Evolutionary conservation across 2,113 vertebrate species (phyloP).

Genomic region (Orycteropus afer): DNA sequence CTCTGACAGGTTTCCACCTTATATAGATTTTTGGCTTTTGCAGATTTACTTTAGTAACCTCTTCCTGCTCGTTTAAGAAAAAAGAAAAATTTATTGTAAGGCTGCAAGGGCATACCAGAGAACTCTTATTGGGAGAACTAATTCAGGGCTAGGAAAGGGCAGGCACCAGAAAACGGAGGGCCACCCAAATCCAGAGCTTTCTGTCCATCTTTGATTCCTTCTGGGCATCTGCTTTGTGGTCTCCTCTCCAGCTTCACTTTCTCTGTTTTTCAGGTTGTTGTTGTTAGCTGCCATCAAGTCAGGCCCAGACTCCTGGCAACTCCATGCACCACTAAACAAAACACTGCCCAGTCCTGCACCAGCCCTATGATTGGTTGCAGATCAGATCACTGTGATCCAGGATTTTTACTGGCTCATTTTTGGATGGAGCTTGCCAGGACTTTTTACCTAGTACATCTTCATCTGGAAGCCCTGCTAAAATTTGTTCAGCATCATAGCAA

Average conservation of each 20-base stretch:
- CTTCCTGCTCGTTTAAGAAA: neutral
- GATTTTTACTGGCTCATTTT: neutral
- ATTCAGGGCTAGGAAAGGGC: neutral
- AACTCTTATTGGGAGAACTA: neutral
- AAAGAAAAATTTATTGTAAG: neutral
- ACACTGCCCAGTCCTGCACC: neutral
- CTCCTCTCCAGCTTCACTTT: neutral
- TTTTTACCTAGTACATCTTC: neutral
- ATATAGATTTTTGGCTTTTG: too few relatives aligned
- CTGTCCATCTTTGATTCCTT: neutral
- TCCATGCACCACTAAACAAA: neutral
- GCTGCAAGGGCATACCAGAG: neutral
- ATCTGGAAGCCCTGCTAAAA: neutral
- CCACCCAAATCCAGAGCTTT: neutral
- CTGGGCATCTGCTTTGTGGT: too few relatives aligned
- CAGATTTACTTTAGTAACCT: neutral
- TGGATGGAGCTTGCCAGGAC: neutral
- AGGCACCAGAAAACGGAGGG: neutral
- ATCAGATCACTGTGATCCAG: neutral
- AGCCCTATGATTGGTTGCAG: neutral
- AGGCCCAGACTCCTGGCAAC: neutral
- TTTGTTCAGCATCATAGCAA: neutral
- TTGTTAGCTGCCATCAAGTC: neutral
- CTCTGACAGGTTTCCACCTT: too few relatives aligned
- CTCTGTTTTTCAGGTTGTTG: neutral